Percentiles rank a stretch among this genome's conserved stretches.
These are phyloP conservation scores for Paramormyrops kingsleyae DNA, from an alignment of 2,113 vertebrate genomes.

Conservation along the genomic window DNA sequence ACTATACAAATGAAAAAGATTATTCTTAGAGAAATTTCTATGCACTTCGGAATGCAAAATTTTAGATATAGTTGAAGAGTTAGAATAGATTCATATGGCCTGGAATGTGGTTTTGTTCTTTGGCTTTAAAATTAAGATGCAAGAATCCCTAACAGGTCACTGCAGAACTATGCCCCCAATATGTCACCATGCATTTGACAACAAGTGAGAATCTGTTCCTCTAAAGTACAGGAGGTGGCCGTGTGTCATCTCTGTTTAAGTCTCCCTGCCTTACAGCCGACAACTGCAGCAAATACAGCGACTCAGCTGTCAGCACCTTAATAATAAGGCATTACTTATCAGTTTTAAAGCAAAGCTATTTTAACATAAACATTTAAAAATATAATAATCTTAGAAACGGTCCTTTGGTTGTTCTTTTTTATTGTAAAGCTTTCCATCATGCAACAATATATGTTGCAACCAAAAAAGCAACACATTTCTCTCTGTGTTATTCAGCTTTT, in stretches of 20 bases:
- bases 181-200: slow-evolving; percentile 46
- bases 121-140: neutral
- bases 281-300: slow-evolving; percentile 19
- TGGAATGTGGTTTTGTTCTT: neutral
- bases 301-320: neutral
- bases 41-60: neutral
- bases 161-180: slow-evolving; percentile 43
- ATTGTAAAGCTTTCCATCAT: neutral
- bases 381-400: neutral
- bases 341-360: neutral
- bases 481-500: neutral
- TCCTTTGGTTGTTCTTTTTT: neutral
- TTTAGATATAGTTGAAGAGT: neutral
- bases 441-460: neutral
- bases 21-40: neutral
- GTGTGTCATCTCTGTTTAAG: slow-evolving; percentile 45
- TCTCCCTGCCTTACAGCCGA: slow-evolving; percentile 18
- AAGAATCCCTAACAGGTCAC: neutral
- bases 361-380: neutral
- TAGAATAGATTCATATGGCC: neutral
- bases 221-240: slow-evolving; percentile 40
- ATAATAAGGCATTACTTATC: neutral
- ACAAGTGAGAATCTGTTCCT: slow-evolving; percentile 20
- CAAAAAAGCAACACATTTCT: neutral
- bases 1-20: neutral